Base-by-base conservation (phyloP, 2,888 invertebrate genomes). In the Meandrusa payeni region DNA sequence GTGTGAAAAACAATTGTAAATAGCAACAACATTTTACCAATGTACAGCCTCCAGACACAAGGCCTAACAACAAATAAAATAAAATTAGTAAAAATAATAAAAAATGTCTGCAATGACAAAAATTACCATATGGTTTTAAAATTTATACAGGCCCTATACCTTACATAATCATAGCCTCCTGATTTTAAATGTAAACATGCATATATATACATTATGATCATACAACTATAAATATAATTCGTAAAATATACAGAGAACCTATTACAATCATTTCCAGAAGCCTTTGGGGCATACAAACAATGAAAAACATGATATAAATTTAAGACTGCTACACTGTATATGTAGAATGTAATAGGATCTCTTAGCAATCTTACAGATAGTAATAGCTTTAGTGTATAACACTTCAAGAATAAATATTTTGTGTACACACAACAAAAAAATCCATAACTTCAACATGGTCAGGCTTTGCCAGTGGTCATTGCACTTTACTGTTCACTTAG, bases 401-500 rank as follows among this genome's bases (percentile, higher is more conserved):
- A 79, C 76, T 69, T 70, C 47, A 68, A 68, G 64, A 75, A 76
- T 70, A 75, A 73, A 75, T 72, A 71, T 69, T 64, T 69, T 61
- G 69, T 65, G 60, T 69, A 67, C 61, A 65, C 58, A 71, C 71
- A 69, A 75, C 61, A 71, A 74, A 74, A 66, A 60, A 66, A 53
- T 63, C 70, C 56, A 68, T 71, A 77, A 74, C 68, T 67, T 72
- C 66, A 79, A 76, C 66, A 75, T 69, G 65, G 61, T 71, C 57
- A 71, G 83, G 85, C 85, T 82, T 74, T 60, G 85, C 85, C 83
- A 77, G 72, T 68, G 61, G 61, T 76, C 73, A 85, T 86, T 86
- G 85, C 85, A 86, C 85, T 75, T 70, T 60, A 65, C 56, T 65
- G 56, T 61, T 66, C 50, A 55, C 70, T 69, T 73, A 77, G 48